These are phyloP conservation scores for Erannis defoliaria DNA, from an alignment of 2,888 invertebrate species.

Conservation along the genomic window DNA sequence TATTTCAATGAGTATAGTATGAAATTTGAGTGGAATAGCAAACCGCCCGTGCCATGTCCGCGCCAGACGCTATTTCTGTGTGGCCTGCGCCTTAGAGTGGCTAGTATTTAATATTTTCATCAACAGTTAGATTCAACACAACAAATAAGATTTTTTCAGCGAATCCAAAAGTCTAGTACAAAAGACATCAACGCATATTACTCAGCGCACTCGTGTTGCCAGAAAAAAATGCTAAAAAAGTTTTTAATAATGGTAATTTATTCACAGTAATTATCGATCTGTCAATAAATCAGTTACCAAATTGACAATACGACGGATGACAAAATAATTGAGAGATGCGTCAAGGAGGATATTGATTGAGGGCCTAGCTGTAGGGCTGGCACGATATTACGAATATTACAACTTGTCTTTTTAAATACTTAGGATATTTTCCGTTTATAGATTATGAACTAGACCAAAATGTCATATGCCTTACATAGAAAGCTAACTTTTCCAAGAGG, in stretches of 20 bases:
- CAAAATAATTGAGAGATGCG: slow-evolving; percentile 35
- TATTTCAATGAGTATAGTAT: too few species aligned
- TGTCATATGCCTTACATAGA: too few species aligned
- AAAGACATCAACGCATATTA: slow-evolving; percentile 38
- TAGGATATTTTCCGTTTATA: too few species aligned
- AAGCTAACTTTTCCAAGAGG: too few species aligned
- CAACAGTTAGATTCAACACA: too few species aligned
- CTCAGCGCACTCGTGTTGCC: neutral
- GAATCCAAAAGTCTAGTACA: neutral
- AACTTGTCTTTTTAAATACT: neutral
- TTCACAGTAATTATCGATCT: slow-evolving; percentile 36
- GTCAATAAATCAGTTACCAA: slow-evolving; percentile 36
- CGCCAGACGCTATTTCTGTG: too few species aligned
- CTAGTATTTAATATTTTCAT: too few species aligned
- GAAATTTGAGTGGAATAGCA: too few species aligned
- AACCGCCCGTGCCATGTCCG: too few species aligned
- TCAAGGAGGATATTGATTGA: slow-evolving; percentile 19
- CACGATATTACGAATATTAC: neutral
- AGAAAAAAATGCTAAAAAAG: slow-evolving; percentile 11
- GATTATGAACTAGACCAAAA: too few species aligned
- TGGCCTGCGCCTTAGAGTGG: too few species aligned
- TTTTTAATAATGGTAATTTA: slow-evolving; percentile 24
- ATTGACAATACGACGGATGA: slow-evolving; percentile 35
- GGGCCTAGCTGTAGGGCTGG: slow-evolving; percentile 16
- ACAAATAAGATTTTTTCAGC: too few species aligned